These are phyloP conservation scores for Drosophila histrio DNA, from an alignment of 2,888 invertebrate genomes.

Conservation along the genomic window DNA sequence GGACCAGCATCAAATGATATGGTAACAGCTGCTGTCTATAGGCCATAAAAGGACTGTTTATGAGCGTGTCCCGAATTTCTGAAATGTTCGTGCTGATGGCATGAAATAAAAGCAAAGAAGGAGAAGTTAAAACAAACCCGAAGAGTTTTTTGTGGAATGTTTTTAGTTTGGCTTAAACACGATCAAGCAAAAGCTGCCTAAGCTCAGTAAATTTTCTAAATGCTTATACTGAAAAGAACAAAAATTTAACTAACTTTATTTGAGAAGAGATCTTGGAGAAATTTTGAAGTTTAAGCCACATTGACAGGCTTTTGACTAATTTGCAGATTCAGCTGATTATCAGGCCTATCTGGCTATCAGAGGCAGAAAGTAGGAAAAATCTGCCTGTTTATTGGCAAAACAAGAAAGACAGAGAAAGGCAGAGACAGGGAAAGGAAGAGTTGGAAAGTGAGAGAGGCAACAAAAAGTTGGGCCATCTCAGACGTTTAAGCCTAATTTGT, in stretches of 20 bases:
- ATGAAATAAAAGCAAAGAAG: background rate
- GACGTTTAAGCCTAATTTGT: conserved; percentile 73
- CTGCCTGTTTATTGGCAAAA: conserved; percentile 6
- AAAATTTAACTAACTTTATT: background rate
- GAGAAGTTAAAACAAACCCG: background rate
- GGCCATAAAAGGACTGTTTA: conserved; percentile 70
- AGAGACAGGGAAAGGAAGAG: background rate
- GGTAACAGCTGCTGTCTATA: conserved; percentile 56
- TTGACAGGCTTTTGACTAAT: conserved; percentile 20
- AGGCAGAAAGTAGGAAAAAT: conserved; percentile 4
- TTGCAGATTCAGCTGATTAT: conserved; percentile 31
- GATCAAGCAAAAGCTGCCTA: background rate
- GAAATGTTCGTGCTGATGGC: conserved; percentile 25
- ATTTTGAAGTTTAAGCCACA: conserved; percentile 12
- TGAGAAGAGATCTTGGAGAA: background rate
- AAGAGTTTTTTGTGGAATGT: background rate
- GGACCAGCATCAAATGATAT: conserved; percentile 4
- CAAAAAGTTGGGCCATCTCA: conserved; percentile 15
- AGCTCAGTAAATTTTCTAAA: background rate
- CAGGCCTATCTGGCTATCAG: background rate
- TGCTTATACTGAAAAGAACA: background rate
- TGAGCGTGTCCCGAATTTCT: conserved; percentile 54
- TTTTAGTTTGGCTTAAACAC: background rate
- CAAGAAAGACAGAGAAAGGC: background rate
- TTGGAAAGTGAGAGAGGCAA: background rate